Evolutionary conservation across 2,113 vertebrate genomes (phyloP).

Genomic region (Piliocolobus tephrosceles): DNA sequence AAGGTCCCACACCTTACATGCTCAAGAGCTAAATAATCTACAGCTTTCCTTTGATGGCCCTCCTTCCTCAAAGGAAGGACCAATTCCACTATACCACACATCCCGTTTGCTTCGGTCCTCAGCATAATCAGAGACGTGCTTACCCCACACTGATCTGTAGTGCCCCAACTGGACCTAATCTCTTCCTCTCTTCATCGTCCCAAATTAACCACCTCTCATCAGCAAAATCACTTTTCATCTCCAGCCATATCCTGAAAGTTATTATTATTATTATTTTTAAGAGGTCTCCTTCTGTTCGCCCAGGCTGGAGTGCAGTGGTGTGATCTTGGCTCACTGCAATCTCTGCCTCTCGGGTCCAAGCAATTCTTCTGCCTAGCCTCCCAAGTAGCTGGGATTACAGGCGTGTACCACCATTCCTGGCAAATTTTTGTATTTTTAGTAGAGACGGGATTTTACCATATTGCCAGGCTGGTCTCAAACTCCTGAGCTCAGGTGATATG

Average conservation of each 20-base stretch:
- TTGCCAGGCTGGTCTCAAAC: too few species aligned
- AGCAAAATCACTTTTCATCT: neutral
- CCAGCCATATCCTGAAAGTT: neutral
- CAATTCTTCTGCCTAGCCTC: too few species aligned
- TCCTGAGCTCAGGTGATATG: too few species aligned
- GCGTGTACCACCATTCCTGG: too few species aligned
- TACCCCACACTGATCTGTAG: neutral
- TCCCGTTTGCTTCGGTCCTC: neutral
- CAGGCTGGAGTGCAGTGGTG: too few species aligned
- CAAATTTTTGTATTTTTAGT: too few species aligned
- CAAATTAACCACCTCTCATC: neutral
- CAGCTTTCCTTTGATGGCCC: neutral
- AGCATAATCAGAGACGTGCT: neutral
- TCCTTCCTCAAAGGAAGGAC: neutral
- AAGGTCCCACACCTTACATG: neutral
- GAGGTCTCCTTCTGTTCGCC: too few species aligned
- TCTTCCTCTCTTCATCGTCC: neutral
- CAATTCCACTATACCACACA: neutral
- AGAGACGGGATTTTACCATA: too few species aligned
- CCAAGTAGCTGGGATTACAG: too few species aligned
- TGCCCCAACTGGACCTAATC: neutral
- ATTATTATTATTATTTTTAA: too few species aligned
- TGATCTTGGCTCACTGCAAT: too few species aligned
- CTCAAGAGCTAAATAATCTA: neutral
- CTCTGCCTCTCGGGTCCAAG: too few species aligned